phyloP scores from a whole-genome alignment of 2,113 vertebrate genomes.

The Nothocercus julius region DNA sequence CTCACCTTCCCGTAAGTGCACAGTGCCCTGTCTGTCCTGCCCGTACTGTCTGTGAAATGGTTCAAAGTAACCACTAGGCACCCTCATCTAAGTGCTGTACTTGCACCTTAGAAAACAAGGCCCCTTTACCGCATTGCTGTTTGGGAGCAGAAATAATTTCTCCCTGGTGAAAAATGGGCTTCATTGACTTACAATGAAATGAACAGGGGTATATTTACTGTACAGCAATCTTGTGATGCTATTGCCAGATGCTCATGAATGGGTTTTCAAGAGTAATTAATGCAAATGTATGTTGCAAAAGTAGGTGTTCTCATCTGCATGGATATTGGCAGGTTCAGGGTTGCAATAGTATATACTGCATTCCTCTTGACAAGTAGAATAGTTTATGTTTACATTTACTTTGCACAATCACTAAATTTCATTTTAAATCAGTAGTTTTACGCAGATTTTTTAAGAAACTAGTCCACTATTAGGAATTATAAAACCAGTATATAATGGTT shows the following conservation, averaged over 20 bases:
- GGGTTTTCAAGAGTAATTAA: background rate
- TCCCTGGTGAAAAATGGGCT: background rate
- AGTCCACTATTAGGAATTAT: background rate
- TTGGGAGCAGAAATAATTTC: background rate
- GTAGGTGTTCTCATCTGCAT: background rate
- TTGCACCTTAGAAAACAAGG: background rate
- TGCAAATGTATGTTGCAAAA: background rate
- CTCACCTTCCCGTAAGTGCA: background rate
- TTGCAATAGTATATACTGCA: background rate
- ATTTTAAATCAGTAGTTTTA: background rate
- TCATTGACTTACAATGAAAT: background rate
- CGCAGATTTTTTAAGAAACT: background rate
- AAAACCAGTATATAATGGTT: background rate
- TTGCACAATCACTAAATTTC: background rate
- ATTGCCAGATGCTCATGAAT: background rate
- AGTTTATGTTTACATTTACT: background rate
- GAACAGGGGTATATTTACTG: background rate
- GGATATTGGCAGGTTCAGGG: background rate
- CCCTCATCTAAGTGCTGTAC: rapidly evolving
- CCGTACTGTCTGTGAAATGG: background rate
- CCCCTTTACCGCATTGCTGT: background rate
- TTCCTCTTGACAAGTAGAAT: background rate
- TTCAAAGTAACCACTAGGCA: background rate
- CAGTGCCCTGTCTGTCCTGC: background rate
- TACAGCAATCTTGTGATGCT: background rate